Evolutionary conservation across 2,797 vertebrate genomes (phyloP).

Genomic region (Rhinella marina): DNA sequence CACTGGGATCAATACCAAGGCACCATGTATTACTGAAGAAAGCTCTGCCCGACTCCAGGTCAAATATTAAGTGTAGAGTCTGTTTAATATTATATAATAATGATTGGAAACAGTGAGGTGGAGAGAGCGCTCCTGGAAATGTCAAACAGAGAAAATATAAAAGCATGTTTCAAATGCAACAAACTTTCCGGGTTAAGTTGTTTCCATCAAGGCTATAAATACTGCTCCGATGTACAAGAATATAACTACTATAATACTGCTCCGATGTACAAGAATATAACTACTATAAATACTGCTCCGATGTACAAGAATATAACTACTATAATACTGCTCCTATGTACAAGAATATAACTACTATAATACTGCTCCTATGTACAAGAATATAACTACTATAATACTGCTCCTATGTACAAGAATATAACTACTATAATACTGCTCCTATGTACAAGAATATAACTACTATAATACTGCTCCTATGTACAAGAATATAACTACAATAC

Average conservation of each 20-base stretch:
- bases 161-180: no score
- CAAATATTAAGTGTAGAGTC: neutral
- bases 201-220: neutral
- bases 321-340: neutral
- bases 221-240: neutral
- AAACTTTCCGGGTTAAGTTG: no score
- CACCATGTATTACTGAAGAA: neutral
- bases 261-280: constrained; percentile 1
- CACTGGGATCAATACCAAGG: neutral
- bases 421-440: neutral
- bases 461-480: neutral
- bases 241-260: constrained; percentile 3
- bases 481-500: neutral
- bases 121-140: no score
- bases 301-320: constrained; percentile 1
- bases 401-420: no score
- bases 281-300: neutral
- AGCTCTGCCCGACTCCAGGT: neutral
- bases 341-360: neutral
- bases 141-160: no score
- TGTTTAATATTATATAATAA: neutral
- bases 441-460: constrained; percentile 5
- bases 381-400: no score
- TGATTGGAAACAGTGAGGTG: neutral
- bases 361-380: neutral